A percentile compares a stretch with the other conserved stretches of the same genome.
Conservation (phyloP, 2,888 invertebrate genomes). For the Amiota minor region DNA sequence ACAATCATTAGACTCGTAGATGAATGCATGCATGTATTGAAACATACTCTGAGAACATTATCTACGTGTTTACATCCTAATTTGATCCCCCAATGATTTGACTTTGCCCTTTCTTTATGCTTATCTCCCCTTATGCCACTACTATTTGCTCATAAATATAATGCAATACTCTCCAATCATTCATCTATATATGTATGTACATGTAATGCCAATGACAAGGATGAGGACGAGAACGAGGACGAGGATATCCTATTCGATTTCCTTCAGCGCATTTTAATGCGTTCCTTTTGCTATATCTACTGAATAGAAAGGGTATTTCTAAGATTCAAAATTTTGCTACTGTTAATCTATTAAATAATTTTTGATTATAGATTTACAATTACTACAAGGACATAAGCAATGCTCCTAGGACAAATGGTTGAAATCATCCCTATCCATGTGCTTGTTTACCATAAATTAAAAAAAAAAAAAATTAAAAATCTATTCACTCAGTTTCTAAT, state of each 20-base stretch:
- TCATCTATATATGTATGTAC: conserved; percentile 41
- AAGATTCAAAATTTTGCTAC: too few relatives aligned
- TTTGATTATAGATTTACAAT: background rate
- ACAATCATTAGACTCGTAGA: background rate
- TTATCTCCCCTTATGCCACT: background rate
- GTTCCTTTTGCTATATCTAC: conserved; percentile 13
- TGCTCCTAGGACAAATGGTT: too few relatives aligned
- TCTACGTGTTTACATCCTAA: conserved; percentile 70
- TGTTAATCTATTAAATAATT: too few relatives aligned
- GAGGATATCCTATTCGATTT: conserved; percentile 54
- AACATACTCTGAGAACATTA: conserved; percentile 56
- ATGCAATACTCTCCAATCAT: conserved; percentile 46
- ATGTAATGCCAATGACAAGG: conserved; percentile 44
- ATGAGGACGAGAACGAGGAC: conserved; percentile 30
- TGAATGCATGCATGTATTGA: background rate
- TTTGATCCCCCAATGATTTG: conserved; percentile 51
- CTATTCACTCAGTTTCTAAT: too few relatives aligned
- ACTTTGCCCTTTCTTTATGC: background rate
- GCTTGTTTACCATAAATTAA: too few relatives aligned
- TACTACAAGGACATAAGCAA: conserved; percentile 17
- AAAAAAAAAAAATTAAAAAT: too few relatives aligned
- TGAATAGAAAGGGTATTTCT: background rate
- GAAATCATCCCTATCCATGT: too few relatives aligned
- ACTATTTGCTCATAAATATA: background rate
- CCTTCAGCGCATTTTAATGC: conserved; percentile 43